Conservation (phyloP, 2,888 invertebrate species). For the Ochropleura leucogaster region DNA sequence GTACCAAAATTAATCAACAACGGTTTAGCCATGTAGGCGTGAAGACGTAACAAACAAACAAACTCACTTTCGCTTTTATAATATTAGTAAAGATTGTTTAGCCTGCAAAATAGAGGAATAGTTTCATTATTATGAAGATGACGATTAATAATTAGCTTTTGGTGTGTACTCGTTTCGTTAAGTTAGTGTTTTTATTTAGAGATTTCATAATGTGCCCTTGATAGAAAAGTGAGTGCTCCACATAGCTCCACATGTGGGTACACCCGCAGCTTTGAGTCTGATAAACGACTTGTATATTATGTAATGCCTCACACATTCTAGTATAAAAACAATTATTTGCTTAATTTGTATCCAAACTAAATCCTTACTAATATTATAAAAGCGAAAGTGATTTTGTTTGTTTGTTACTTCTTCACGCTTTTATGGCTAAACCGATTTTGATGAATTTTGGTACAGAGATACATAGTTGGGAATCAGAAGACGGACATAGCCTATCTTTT, state of each 20-base stretch:
- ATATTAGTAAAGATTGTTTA: no score
- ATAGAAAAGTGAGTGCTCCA: conserved; percentile 16
- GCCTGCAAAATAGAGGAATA: not conserved
- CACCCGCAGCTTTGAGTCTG: conserved; percentile 35
- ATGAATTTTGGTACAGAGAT: no score
- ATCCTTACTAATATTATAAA: not conserved
- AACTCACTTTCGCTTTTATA: no score
- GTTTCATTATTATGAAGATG: not conserved
- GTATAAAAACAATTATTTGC: not conserved
- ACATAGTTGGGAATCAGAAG: no score
- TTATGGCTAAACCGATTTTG: no score
- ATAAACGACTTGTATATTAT: conserved; percentile 11
- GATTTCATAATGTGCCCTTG: conserved; percentile 16
- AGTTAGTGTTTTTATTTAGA: not conserved
- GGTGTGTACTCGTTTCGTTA: not conserved
- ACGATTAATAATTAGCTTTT: not conserved
- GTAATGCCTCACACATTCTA: conserved; percentile 17
- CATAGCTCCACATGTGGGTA: conserved; percentile 9
- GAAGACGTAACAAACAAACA: no score
- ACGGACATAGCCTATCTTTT: no score
- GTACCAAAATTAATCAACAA: no score
- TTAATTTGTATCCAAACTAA: not conserved
- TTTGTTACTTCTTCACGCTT: no score
- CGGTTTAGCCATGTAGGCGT: no score
- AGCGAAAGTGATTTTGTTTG: no score